Base-by-base conservation (phyloP, 2,797 vertebrate species). In the Hypotaenidia okinawae region DNA sequence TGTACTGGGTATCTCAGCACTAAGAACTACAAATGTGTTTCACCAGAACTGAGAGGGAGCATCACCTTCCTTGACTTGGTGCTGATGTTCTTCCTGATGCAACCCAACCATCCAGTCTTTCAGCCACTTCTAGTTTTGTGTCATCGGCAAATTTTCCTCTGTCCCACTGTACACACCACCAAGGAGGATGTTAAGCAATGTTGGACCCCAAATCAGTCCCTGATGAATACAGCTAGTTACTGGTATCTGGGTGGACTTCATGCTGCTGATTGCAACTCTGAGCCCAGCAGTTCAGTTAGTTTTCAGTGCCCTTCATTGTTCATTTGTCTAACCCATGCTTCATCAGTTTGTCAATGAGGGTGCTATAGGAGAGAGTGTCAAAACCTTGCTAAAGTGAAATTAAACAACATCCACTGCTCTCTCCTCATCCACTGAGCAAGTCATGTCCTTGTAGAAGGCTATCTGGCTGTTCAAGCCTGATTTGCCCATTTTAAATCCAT, bases 281-380 rank as follows among this genome's bases (percentile, higher is more conserved):
- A 79, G 52, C 32, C 15, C 68, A 92, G 64, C 16, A 88, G 18
- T 52, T 82, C 67, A 82, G 39, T 3, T 35, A 64, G 62, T 75
- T 89, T 92, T 70, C 66, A 57, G 43, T 80, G 54, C 9, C 63
- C 64, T 91, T 91, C 90, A 64, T 68, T 93, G 61, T 54, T 89
- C 35, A 77, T 95, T 88, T 88, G 59, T 70, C 35, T 83, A 80
- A 18, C 35, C 22, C 28, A 39, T 6, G 24, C 52, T 89, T 81
- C 66, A 88, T 83, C 61, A 54, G n/a, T 72, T 94, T 91, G 43
- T 63, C 68, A 57, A 39, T 57, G 57, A 91, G 61, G 10, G n/a
- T 77, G 49, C 74, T 70, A 67, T 7, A 10, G 7, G 47, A 89
- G 17, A 57, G 2, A 70, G 19, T 12, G 16, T 76, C 67, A 91